Base-by-base conservation (phyloP, 1,140 invertebrate genomes). In the Lethrus apterus region DNA sequence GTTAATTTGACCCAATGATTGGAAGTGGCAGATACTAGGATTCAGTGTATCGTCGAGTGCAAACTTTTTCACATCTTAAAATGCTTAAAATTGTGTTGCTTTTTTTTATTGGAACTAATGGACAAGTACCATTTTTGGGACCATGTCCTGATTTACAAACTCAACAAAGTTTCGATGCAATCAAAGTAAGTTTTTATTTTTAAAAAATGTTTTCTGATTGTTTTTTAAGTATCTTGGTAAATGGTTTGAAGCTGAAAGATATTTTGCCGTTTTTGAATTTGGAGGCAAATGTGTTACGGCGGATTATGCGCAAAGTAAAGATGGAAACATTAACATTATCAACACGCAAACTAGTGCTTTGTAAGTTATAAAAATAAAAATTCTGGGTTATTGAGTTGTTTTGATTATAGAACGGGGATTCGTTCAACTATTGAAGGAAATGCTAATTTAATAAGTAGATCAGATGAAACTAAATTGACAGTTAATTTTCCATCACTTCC, bases 211-310 rank as follows among this genome's bases (percentile, higher is more conserved):
- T 31, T 31, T 9, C 17, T 58, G 62, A 67, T 54, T 26, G 5
- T 55, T 36, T 56, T 73, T 75, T 44, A 68, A 86, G 83, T 89
- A 86, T 59, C 56, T 81, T 53, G 86, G 85, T 2, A 76, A 76
- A 54, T 89, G 85, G 86, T 88, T 83, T 56, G 84, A 89, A 69
- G 73, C 76, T 8, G 79, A 85, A 57, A 79, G 80, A 51, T 89
- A 87, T 62, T 86, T 84, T 53, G 77, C 81, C 2, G 57, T 80
- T 4, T 86, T 86, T 60, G 80, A 88, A 62, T 71, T 81, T 23
- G 83, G 77, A 1, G 83, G 83, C 14, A 83, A 80, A 62, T 90
- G 86, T 58, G 78, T 83, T 2, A 80, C 75, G 7, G 82, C 84
- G 0, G 75, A 76, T 43, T 89, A 88, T 57, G 63, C 57, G 3